Conservation (phyloP, 2,113 vertebrate species). For the Paracanthobrama guichenoti region DNA sequence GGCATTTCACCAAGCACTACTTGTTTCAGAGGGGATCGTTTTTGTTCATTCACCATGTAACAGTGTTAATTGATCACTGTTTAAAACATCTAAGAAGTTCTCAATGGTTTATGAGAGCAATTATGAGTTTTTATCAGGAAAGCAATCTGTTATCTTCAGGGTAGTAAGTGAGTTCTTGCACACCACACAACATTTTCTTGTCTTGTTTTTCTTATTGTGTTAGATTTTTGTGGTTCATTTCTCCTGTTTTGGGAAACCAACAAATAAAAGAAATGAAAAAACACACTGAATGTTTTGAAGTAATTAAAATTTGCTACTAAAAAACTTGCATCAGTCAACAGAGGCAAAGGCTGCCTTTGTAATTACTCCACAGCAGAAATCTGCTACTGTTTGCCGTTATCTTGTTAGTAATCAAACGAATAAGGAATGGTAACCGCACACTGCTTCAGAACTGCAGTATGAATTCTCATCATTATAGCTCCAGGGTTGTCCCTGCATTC, state of each 20-base stretch:
- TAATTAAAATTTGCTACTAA: slow-evolving; percentile 14
- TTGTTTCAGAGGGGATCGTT: not conserved
- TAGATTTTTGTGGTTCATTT: not conserved
- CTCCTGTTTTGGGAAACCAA: not conserved
- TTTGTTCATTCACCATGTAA: slow-evolving; percentile 7
- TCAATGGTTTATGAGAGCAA: slow-evolving; percentile 12
- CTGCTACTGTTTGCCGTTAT: slow-evolving; percentile 2
- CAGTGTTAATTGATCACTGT: not conserved
- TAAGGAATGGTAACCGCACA: not conserved
- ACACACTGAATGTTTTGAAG: not conserved
- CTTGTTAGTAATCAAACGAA: slow-evolving; percentile 19
- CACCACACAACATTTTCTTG: not conserved
- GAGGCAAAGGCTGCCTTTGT: slow-evolving; percentile 9
- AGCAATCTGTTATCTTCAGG: slow-evolving; percentile 9
- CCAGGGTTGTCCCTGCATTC: slow-evolving; percentile 22
- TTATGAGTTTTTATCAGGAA: slow-evolving; percentile 15
- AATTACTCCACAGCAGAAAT: slow-evolving; percentile 13
- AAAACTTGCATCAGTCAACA: not conserved
- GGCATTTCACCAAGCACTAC: not conserved
- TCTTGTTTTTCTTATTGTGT: not conserved
- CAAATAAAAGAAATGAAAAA: slow-evolving; percentile 15
- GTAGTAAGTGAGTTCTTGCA: not conserved
- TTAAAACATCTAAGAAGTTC: slow-evolving; percentile 11
- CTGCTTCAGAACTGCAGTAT: not conserved
- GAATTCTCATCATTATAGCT: slow-evolving; percentile 25